Conservation (phyloP, 1,140 invertebrate species). For the Lanistes nyassanus region DNA sequence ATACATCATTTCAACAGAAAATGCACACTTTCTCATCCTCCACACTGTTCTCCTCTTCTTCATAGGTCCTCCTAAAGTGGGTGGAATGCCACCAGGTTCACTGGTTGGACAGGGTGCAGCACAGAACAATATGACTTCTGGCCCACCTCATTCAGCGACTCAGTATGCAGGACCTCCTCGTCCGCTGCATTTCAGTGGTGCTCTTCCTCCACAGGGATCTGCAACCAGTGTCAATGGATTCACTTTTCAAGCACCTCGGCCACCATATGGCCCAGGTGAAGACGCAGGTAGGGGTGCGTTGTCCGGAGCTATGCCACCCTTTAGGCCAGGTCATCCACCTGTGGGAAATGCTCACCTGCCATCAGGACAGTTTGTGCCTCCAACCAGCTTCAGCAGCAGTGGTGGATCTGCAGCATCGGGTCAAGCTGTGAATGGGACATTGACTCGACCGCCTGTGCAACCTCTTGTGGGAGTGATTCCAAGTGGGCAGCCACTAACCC, state of each 20-base stretch:
- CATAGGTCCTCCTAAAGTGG: slow-evolving; percentile 13
- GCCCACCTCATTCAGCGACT: neutral
- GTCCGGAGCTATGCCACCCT: neutral
- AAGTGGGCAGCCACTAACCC: neutral
- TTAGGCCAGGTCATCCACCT: neutral
- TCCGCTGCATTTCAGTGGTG: neutral
- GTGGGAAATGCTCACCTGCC: slow-evolving; percentile 11
- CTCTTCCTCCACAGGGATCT: neutral
- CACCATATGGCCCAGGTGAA: neutral
- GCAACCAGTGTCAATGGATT: neutral
- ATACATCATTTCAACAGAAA: too few species aligned
- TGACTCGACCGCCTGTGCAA: neutral
- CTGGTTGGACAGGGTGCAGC: neutral
- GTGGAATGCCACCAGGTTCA: neutral
- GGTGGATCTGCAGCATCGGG: neutral
- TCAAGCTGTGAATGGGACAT: slow-evolving; percentile 19
- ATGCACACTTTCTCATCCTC: too few species aligned
- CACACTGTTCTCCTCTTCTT: neutral
- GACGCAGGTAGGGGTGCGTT: neutral
- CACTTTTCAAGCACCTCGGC: neutral
- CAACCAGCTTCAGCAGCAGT: neutral
- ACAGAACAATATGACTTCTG: neutral
- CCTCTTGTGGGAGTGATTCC: neutral
- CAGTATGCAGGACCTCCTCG: neutral
- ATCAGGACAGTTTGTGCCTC: slow-evolving; percentile 19